These are phyloP conservation scores for Gambusia holbrooki DNA, from an alignment of 2,113 vertebrate genomes.

Conservation along the genomic window DNA sequence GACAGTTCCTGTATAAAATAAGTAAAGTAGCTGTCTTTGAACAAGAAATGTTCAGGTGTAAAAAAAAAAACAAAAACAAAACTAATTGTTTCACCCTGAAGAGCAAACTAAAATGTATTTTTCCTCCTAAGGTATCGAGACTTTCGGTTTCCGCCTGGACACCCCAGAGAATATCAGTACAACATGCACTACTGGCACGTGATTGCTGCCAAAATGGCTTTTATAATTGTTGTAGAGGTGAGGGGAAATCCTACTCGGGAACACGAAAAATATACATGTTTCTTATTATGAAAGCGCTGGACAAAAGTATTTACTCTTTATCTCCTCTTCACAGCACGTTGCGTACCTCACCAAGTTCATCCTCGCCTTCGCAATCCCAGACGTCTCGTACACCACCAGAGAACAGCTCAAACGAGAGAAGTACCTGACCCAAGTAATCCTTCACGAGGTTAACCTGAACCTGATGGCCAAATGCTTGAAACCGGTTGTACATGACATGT, in stretches of 20 bases:
- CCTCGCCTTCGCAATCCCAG: conserved; percentile 89
- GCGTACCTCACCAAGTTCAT: conserved; percentile 92
- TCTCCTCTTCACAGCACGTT: conserved; percentile 82
- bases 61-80: too few relatives aligned
- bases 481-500: conserved; percentile 45
- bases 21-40: too few relatives aligned
- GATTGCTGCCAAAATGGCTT: conserved; percentile 91
- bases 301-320: not conserved
- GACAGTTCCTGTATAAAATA: not conserved
- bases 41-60: too few relatives aligned
- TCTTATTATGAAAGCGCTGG: not conserved
- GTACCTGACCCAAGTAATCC: conserved; percentile 90
- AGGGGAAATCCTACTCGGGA: conserved; percentile 2
- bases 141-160: conserved; percentile 89
- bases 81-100: not conserved
- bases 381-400: conserved; percentile 85
- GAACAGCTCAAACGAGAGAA: conserved; percentile 92
- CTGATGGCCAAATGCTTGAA: conserved; percentile 81
- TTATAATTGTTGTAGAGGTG: conserved; percentile 94
- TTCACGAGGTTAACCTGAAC: conserved; percentile 87
- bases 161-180: conserved; percentile 85
- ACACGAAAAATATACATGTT: not conserved
- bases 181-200: conserved; percentile 94
- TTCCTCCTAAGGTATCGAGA: conserved; percentile 86
- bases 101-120: not conserved